A percentile compares a stretch with the other conserved stretches of the same genome.
These are phyloP conservation scores for Mandrillus leucophaeus DNA, from an alignment of 2,113 vertebrate genomes.

Conservation along the genomic window DNA sequence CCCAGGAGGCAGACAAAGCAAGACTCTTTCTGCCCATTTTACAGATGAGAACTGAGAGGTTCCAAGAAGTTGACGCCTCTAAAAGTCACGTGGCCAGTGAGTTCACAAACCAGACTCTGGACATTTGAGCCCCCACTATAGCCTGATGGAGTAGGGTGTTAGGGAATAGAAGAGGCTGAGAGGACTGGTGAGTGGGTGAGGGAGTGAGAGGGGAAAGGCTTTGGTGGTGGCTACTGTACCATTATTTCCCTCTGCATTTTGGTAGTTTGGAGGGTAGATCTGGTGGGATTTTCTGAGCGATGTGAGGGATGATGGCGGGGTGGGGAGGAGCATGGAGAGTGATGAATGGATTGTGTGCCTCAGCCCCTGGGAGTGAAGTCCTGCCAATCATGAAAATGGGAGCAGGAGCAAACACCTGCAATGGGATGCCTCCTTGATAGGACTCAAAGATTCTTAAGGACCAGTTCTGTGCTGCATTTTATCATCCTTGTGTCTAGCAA, in stretches of 20 bases:
- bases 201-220: neutral
- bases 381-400: rapidly evolving
- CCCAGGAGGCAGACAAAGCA: neutral
- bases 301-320: neutral
- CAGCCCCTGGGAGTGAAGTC: neutral
- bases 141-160: neutral
- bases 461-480: neutral
- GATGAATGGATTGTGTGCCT: neutral
- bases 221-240: neutral
- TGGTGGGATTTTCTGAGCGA: neutral
- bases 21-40: neutral
- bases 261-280: neutral
- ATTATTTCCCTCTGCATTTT: neutral
- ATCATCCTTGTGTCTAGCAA: rapidly evolving
- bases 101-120: neutral
- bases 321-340: neutral
- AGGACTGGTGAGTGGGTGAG: neutral
- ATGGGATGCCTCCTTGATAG: neutral
- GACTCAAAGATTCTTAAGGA: neutral
- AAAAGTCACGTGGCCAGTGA: neutral
- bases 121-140: rapidly evolving
- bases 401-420: rapidly evolving
- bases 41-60: neutral
- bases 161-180: neutral
- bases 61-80: neutral